A percentile compares a stretch with the other conserved stretches of the same genome.
Evolutionary conservation across 2,113 vertebrate genomes (phyloP).

Genomic region (Diphyllodes magnificus): DNA sequence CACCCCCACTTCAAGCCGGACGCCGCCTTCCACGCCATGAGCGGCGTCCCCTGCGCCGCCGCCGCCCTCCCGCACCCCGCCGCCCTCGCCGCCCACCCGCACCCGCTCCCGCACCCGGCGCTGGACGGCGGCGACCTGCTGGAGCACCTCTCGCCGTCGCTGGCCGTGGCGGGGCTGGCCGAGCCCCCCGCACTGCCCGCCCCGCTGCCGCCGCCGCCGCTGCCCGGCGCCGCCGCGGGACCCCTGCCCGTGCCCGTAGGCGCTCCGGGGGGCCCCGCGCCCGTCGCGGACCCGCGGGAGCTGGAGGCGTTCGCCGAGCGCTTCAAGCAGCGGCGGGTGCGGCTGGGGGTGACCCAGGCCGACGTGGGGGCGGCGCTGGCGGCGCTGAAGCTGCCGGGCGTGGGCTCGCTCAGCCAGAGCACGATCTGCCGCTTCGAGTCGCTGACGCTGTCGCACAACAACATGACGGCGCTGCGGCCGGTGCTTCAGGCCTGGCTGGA

Average conservation of each 20-base stretch:
- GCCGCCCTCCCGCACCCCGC: constrained; percentile 83
- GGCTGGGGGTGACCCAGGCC: constrained; percentile 94
- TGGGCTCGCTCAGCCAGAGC: too few relatives aligned
- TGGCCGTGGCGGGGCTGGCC: constrained; percentile 81
- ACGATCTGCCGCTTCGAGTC: too few relatives aligned
- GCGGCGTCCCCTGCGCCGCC: constrained; percentile 86
- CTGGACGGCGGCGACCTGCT: constrained; percentile 88
- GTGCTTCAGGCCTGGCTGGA: constrained; percentile 79
- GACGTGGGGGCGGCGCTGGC: constrained; percentile 94
- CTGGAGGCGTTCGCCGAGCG: constrained; percentile 89
- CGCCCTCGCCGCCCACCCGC: constrained; percentile 70
- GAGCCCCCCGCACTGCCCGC: constrained; percentile 79
- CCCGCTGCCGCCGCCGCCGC: constrained; percentile 75
- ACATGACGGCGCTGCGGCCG: too few relatives aligned
- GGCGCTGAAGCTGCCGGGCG: neutral
- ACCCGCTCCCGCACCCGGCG: constrained; percentile 76
- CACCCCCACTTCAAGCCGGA: constrained; percentile 85
- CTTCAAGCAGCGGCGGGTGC: constrained; percentile 81
- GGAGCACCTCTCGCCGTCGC: constrained; percentile 86
- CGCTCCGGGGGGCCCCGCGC: constrained; percentile 71
- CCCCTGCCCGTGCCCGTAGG: constrained; percentile 86
- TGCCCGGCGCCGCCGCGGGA: constrained; percentile 79
- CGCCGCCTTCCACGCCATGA: constrained; percentile 94
- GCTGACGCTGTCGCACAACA: too few relatives aligned
- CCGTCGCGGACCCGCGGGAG: constrained; percentile 85